Base-by-base conservation (phyloP, 2,797 vertebrate genomes). In the Harpagifer antarcticus region DNA sequence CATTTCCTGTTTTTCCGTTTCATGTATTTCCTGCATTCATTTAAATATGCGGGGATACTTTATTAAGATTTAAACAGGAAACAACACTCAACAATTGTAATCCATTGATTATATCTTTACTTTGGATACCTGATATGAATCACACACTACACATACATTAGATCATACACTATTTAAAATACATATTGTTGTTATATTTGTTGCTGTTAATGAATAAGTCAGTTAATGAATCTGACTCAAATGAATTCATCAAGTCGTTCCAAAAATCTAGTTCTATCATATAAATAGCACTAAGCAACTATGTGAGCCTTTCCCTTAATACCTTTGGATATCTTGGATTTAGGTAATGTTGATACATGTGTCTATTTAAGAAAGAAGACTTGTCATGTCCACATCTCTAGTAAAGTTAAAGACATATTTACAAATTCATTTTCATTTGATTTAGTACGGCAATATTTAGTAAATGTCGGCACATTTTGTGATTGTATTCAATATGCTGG, bases 1-100 rank as follows among this genome's bases (percentile, higher is more conserved):
- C 74, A 73, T 87, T 90, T 84, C 68, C 67, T 78, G 77, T 86
- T 76, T 33, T 82, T 83, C 63, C 44, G 16, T 76, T 73, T 74
- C 20, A 55, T 64, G 45, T 62, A 60, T 89, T 76, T 82, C 62
- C 64, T 68, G 66, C 37, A 64, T 84, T 82, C 66, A 67, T 85
- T 79, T 74, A 65, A 76, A 78, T 57, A 52, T 50, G 47, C 47
- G 33, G 12, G 14, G 42, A 44, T 60, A 7, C 47, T 45, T 64
- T 55, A 69, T 65, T 78, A 27, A 58, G 27, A 64, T 72, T 77
- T 54, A 27, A 60, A 55, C 44, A 75, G 66, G 59, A 78, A 79
- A 76, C 54, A 5, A 19, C 17, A 23, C 62, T 56, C 27, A 20
- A 9, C 44, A 43, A 9, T 40, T 23, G 49, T 49, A 45, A 52